Conservation (phyloP, 2,888 invertebrate species). For the Oscheius onirici region DNA sequence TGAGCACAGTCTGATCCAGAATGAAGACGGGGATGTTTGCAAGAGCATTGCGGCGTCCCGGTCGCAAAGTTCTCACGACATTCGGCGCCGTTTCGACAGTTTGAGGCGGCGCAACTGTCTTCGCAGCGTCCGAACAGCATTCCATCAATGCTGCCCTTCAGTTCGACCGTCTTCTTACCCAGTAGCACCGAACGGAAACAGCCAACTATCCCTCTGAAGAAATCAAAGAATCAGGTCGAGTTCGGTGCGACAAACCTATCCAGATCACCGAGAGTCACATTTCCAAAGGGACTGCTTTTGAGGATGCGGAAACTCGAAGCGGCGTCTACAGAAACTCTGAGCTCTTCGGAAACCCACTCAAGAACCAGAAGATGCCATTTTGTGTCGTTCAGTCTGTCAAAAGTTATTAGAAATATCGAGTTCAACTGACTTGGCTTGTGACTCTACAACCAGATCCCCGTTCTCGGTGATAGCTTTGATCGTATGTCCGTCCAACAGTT, state of each 20-base stretch:
- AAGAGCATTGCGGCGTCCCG: conserved; percentile 52
- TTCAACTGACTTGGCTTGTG: conserved; percentile 37
- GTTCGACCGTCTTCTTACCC: conserved; percentile 39
- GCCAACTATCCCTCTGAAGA: conserved; percentile 56
- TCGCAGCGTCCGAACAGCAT: conserved; percentile 30
- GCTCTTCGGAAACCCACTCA: conserved; percentile 54
- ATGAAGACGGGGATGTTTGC: conserved; percentile 61
- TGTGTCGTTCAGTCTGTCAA: conserved; percentile 59
- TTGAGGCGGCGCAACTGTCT: conserved; percentile 35
- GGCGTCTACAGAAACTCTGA: conserved; percentile 45
- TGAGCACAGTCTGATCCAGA: conserved; percentile 61
- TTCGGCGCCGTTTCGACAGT: conserved; percentile 47
- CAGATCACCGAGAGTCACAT: conserved; percentile 7
- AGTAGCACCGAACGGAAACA: conserved; percentile 57
- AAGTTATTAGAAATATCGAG: background rate
- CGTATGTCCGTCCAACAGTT: conserved; percentile 16
- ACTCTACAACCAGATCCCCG: conserved; percentile 21
- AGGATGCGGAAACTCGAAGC: background rate
- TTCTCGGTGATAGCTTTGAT: conserved; percentile 3
- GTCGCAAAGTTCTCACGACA: conserved; percentile 54
- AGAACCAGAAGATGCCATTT: conserved; percentile 63
- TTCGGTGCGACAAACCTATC: background rate
- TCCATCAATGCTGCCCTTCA: conserved; percentile 25
- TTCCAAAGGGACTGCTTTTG: conserved; percentile 9
- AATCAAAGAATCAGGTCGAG: too few species aligned